phyloP scores from a whole-genome alignment of 2,797 vertebrate species.

The Merluccius polli region DNA sequence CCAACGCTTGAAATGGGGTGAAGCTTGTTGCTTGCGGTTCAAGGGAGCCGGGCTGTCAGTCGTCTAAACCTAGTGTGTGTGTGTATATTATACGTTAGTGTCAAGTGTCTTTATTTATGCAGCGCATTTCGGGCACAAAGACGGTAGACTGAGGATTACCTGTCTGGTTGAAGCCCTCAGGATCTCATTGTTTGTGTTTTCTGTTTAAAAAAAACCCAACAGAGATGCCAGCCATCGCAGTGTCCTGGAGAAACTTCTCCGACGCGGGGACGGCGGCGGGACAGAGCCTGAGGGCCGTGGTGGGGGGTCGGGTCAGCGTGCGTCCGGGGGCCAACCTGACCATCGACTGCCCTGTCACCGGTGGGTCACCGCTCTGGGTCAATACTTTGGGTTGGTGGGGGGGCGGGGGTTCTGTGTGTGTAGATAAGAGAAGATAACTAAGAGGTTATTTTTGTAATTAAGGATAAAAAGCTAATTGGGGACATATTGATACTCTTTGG shows the following conservation, averaged over 20 bases:
- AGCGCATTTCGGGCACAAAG: too few relatives aligned
- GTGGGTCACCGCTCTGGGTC: slow-evolving; percentile 60
- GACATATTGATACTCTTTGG: background rate
- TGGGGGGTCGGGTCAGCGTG: slow-evolving; percentile 73
- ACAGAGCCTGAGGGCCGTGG: slow-evolving; percentile 55
- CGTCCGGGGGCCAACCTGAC: slow-evolving; percentile 68
- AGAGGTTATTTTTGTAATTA: background rate
- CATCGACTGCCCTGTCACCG: slow-evolving; percentile 79
- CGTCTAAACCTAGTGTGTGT: background rate
- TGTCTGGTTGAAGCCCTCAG: background rate
- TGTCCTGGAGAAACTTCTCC: slow-evolving; percentile 67
- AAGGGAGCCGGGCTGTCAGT: background rate
- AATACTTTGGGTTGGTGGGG: background rate
- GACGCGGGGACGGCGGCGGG: slow-evolving; percentile 42
- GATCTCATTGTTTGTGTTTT: slow-evolving; percentile 7
- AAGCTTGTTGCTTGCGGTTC: background rate
- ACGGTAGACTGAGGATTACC: too few relatives aligned
- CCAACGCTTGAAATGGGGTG: too few relatives aligned
- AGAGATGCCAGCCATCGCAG: slow-evolving; percentile 79
- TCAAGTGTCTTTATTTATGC: background rate
- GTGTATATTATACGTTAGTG: background rate
- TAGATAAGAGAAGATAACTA: background rate
- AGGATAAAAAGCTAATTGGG: background rate
- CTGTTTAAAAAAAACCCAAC: slow-evolving; percentile 30
- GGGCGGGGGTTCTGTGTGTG: background rate